Conservation (phyloP, 2,797 vertebrate species). For the Argya squamiceps region DNA sequence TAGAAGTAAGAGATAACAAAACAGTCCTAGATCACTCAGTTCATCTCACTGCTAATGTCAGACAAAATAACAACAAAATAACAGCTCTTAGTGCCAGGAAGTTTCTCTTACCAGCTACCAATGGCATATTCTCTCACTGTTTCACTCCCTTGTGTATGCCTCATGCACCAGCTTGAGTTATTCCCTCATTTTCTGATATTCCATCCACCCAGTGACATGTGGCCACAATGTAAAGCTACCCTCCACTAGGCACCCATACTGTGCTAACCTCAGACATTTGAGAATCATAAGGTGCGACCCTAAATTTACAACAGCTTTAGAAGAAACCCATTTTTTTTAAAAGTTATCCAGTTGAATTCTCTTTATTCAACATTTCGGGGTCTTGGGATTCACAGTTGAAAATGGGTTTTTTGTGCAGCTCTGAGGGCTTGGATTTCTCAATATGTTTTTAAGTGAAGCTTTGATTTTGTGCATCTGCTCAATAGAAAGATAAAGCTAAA, state of each 20-base stretch:
- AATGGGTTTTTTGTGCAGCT: neutral
- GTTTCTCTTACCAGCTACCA: slow-evolving; percentile 13
- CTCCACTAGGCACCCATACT: neutral
- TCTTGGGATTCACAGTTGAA: neutral
- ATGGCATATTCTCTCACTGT: neutral
- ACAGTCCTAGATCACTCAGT: slow-evolving; percentile 49
- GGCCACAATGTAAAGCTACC: neutral
- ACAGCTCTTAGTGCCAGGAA: slow-evolving; percentile 52
- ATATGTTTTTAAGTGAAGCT: neutral
- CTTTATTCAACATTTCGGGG: neutral
- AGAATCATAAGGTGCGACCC: neutral
- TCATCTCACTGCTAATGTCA: slow-evolving; percentile 56
- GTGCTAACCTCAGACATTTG: neutral
- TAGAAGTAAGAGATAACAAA: slow-evolving; percentile 70
- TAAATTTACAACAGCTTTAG: neutral
- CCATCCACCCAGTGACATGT: rapidly evolving
- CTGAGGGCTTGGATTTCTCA: neutral
- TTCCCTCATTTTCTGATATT: neutral
- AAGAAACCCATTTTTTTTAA: rapidly evolving
- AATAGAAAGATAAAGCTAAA: neutral
- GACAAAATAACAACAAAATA: slow-evolving; percentile 67
- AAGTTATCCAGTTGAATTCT: neutral
- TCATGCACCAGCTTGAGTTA: neutral
- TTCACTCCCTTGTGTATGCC: neutral
- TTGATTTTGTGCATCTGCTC: neutral